Evolutionary conservation across 2,797 vertebrate genomes (phyloP).

Genomic region (Peromyscus aztecus): DNA sequence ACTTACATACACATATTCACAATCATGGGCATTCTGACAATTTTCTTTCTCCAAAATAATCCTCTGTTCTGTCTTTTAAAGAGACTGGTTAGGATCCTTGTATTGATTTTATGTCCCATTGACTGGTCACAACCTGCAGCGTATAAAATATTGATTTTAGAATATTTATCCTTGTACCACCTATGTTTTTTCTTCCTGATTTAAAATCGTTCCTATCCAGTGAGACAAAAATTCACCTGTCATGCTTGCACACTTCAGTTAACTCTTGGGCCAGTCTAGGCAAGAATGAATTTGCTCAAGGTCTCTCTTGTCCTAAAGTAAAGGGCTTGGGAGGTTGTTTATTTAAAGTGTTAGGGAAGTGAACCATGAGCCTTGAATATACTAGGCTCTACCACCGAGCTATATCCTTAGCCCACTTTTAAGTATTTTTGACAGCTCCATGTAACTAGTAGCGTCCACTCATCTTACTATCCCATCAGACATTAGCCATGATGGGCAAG

Average conservation of each 20-base stretch:
- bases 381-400: background rate
- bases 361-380: background rate
- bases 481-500: background rate
- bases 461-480: background rate
- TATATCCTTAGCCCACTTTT: background rate
- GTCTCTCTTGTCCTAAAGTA: background rate
- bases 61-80: background rate
- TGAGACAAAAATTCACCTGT: background rate
- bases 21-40: background rate
- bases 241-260: background rate
- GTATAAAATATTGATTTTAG: conserved; percentile 45
- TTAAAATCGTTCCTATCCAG: conserved; percentile 30
- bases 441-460: background rate
- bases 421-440: background rate
- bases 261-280: background rate
- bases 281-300: background rate
- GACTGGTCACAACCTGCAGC: background rate
- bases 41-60: conserved; percentile 9
- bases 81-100: background rate
- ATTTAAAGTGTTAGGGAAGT: background rate
- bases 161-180: background rate
- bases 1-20: background rate
- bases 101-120: background rate
- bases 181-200: background rate
- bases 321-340: background rate